These are phyloP conservation scores for Araneus ventricosus DNA, from an alignment of 1,140 invertebrate genomes.

Conservation along the genomic window DNA sequence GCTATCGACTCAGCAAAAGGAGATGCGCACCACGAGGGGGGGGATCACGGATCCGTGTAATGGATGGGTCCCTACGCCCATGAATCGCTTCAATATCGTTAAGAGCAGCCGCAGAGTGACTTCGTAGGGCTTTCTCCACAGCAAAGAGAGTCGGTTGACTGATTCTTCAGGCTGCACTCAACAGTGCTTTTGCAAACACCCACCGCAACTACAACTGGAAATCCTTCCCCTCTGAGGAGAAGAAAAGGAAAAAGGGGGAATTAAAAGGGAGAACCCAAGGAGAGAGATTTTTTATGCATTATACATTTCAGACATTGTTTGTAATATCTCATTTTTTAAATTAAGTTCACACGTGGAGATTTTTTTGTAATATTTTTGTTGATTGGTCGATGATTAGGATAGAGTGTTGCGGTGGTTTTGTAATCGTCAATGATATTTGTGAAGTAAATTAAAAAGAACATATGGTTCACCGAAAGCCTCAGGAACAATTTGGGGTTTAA, in stretches of 20 bases:
- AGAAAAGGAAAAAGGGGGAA: slow-evolving; percentile 23
- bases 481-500: no score
- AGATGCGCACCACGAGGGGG: not conserved
- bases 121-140: slow-evolving; percentile 64
- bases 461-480: no score
- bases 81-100: slow-evolving; percentile 75
- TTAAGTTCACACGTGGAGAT: slow-evolving; percentile 41
- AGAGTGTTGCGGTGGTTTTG: no score
- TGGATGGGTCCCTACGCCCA: slow-evolving; percentile 70
- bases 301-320: slow-evolving; percentile 44
- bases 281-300: slow-evolving; percentile 43
- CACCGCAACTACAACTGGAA: slow-evolving; percentile 30
- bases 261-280: not conserved
- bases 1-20: slow-evolving; percentile 26
- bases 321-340: slow-evolving; percentile 59
- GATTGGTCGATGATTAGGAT: no score
- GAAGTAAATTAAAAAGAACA: no score
- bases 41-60: slow-evolving; percentile 68
- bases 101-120: slow-evolving; percentile 71
- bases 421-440: no score
- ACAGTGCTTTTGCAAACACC: slow-evolving; percentile 73
- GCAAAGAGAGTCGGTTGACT: slow-evolving; percentile 50
- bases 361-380: not conserved
- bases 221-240: not conserved
- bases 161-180: slow-evolving; percentile 62